Conservation (phyloP, 2,797 vertebrate species). For the Crax fasciolata region DNA sequence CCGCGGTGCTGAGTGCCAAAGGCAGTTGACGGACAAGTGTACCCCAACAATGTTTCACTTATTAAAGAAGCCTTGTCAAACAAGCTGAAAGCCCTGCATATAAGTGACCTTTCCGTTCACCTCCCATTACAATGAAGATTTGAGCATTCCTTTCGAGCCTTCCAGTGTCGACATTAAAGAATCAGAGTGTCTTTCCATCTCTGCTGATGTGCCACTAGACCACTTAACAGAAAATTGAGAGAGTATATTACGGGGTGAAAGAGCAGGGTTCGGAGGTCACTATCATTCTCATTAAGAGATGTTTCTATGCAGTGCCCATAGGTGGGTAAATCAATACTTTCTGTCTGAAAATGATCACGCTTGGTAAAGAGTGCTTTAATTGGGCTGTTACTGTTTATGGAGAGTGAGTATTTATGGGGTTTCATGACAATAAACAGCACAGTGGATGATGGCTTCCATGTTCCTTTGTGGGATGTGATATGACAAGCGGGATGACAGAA, state of each 20-base stretch:
- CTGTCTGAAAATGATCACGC: constrained; percentile 81
- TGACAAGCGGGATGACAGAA: constrained; percentile 65
- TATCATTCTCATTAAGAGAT: constrained; percentile 83
- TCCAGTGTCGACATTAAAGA: constrained; percentile 74
- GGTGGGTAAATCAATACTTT: constrained; percentile 82
- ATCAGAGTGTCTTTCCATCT: constrained; percentile 73
- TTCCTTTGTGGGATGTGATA: constrained; percentile 59
- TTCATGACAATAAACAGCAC: constrained; percentile 78
- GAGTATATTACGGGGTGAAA: constrained; percentile 80
- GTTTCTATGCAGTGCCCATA: constrained; percentile 79
- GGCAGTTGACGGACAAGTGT: constrained; percentile 67
- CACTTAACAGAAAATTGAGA: constrained; percentile 84
- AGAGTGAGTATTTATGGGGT: constrained; percentile 69
- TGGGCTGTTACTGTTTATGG: constrained; percentile 78
- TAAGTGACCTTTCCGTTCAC: constrained; percentile 72
- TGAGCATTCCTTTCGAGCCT: constrained; percentile 64
- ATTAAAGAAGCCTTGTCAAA: constrained; percentile 76
- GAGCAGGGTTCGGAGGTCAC: constrained; percentile 80
- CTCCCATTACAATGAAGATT: constrained; percentile 77
- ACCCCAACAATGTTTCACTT: constrained; percentile 66
- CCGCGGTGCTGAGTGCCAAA: not conserved
- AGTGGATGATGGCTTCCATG: constrained; percentile 50
- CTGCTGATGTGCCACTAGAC: constrained; percentile 70
- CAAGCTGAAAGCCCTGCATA: constrained; percentile 68
- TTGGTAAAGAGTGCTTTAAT: constrained; percentile 82